Percentiles rank a stretch among this genome's conserved stretches.
phyloP scores from a whole-genome alignment of 1,140 invertebrate species.

The Trialeurodes vaporariorum region DNA sequence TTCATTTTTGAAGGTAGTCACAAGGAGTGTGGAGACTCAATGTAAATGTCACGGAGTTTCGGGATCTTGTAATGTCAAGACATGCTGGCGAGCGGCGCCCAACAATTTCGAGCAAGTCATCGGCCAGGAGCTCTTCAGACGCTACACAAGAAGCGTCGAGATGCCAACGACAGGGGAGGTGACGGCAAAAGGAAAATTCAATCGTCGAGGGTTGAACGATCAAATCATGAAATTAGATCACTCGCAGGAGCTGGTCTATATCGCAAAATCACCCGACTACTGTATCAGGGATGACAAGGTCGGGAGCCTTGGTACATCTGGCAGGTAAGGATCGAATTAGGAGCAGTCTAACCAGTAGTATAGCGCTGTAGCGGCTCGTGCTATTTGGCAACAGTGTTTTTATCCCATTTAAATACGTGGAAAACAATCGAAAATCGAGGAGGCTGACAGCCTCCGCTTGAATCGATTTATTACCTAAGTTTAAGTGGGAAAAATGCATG shows the following conservation, averaged over 20 bases:
- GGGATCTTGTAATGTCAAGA: conserved; percentile 50
- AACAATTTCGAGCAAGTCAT: conserved; percentile 30
- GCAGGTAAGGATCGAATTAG: no score
- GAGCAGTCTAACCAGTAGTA: no score
- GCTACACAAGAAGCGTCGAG: conserved; percentile 4
- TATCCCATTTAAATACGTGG: no score
- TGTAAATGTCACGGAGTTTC: conserved; percentile 59
- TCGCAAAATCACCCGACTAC: conserved; percentile 53
- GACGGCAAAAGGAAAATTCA: background rate
- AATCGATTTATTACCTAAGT: no score
- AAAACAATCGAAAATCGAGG: no score
- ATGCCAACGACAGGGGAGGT: conserved; percentile 2
- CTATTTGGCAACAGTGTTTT: no score
- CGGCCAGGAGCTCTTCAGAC: conserved; percentile 35
- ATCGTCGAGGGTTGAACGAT: no score
- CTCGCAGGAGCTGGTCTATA: conserved; percentile 47
- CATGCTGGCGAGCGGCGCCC: conserved; percentile 51
- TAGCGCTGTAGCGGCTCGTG: no score
- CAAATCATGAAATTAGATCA: conserved; percentile 27
- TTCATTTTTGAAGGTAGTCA: conserved; percentile 35
- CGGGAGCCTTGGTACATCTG: conserved; percentile 49
- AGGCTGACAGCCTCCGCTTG: no score
- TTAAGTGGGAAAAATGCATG: no score
- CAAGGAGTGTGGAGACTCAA: conserved; percentile 41
- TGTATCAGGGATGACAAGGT: conserved; percentile 46